Percentiles rank a stretch among this genome's conserved stretches.
phyloP scores from a whole-genome alignment of 2,888 invertebrate species.

The Taenaris catops region DNA sequence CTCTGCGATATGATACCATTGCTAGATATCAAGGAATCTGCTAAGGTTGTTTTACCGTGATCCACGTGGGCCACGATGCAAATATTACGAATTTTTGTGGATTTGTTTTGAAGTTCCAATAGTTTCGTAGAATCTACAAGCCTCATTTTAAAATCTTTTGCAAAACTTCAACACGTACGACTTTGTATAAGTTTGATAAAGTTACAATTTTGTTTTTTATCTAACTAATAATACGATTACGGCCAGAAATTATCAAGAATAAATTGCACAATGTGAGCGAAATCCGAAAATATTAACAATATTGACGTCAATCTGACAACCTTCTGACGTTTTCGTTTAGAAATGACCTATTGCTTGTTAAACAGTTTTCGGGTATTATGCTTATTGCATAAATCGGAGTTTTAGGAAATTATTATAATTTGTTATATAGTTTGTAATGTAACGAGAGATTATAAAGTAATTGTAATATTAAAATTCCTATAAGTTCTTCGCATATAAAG shows the following conservation, averaged over 20 bases:
- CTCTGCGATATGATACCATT: conserved; percentile 96
- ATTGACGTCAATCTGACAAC: conserved; percentile 23
- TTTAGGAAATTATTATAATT: too few species aligned
- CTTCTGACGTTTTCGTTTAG: conserved; percentile 18
- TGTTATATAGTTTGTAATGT: too few species aligned
- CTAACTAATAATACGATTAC: conserved; percentile 10
- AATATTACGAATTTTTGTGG: conserved; percentile 90
- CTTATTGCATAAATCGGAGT: too few species aligned
- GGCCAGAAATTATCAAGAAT: conserved; percentile 24
- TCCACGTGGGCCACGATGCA: conserved; percentile 99
- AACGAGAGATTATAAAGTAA: too few species aligned
- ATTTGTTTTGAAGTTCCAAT: conserved; percentile 83
- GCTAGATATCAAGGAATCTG: conserved; percentile 95
- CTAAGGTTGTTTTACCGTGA: conserved; percentile 98
- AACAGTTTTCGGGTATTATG: too few species aligned
- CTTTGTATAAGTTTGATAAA: neutral
- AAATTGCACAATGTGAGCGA: conserved; percentile 32
- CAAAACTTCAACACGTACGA: neutral
- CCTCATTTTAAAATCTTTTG: conserved; percentile 69
- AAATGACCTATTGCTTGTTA: too few species aligned
- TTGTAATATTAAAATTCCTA: too few species aligned
- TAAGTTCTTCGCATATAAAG: too few species aligned
- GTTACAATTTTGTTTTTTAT: conserved; percentile 2
- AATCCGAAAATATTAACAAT: conserved; percentile 27
- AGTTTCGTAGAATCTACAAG: conserved; percentile 78